phyloP scores from a whole-genome alignment of 2,797 vertebrate species.

The Neosalanx taihuensis region DNA sequence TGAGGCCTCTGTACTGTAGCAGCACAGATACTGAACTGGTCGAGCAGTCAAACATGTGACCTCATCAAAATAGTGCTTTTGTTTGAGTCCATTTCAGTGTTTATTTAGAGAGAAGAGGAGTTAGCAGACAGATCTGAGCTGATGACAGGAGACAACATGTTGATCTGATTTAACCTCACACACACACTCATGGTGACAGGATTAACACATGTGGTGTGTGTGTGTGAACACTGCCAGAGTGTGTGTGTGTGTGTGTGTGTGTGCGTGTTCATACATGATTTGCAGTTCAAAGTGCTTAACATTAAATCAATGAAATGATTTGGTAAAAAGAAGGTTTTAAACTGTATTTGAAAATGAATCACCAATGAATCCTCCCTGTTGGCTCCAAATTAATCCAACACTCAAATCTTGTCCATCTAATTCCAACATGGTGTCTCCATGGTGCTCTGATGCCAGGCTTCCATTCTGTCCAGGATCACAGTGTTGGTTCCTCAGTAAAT shows the following conservation, averaged over 20 bases:
- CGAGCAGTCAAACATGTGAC: background rate
- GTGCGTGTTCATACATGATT: background rate
- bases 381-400: too few species aligned
- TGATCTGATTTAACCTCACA: slow-evolving; percentile 28
- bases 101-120: too few species aligned
- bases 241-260: slow-evolving; percentile 24
- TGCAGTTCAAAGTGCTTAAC: too few species aligned
- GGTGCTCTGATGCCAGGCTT: background rate
- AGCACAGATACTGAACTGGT: slow-evolving; percentile 4
- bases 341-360: too few species aligned
- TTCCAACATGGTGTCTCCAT: background rate
- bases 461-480: background rate
- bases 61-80: background rate
- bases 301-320: too few species aligned
- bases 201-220: slow-evolving; percentile 4
- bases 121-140: background rate
- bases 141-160: slow-evolving; percentile 20
- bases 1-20: slow-evolving; percentile 35
- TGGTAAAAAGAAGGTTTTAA: too few species aligned
- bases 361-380: too few species aligned
- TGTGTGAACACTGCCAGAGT: slow-evolving; percentile 17
- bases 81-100: too few species aligned
- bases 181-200: slow-evolving; percentile 33
- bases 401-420: too few species aligned
- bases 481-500: slow-evolving; percentile 1